Percentiles rank a stretch among this genome's conserved stretches.
Evolutionary conservation across 30 jellyfish, hydroid and myxozoan species (phyloP).

Genomic region (Aurelia aurita complex sp. Pacific): DNA sequence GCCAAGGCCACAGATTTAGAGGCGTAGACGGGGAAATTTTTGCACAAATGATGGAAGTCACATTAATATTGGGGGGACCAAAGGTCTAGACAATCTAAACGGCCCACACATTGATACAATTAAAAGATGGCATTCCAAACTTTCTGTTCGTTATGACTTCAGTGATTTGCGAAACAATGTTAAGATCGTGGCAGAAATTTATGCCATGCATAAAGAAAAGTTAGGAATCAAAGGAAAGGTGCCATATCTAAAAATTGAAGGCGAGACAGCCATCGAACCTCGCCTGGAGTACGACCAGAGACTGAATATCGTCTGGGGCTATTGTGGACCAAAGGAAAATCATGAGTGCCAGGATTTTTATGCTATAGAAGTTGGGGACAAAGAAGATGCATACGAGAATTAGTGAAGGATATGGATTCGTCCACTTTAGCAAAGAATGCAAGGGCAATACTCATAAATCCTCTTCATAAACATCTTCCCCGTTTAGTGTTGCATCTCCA

Average conservation of each 20-base stretch:
- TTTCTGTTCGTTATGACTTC: slow-evolving; percentile 27
- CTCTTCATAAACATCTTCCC: slow-evolving; percentile 33
- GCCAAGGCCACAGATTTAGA: slow-evolving; percentile 23
- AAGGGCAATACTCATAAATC: slow-evolving; percentile 27
- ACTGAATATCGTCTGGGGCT: slow-evolving; percentile 44
- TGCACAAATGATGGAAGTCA: slow-evolving; percentile 40
- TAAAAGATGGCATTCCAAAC: slow-evolving; percentile 45
- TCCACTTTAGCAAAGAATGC: slow-evolving; percentile 46
- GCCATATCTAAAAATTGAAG: slow-evolving; percentile 38
- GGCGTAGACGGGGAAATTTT: slow-evolving; percentile 29
- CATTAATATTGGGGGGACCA: slow-evolving; percentile 38
- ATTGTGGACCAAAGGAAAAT: slow-evolving; percentile 37
- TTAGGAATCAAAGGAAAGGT: slow-evolving; percentile 2
- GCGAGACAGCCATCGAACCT: slow-evolving; percentile 51
- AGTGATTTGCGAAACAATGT: slow-evolving; percentile 2
- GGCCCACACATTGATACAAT: slow-evolving; percentile 49
- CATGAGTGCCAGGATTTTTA: slow-evolving; percentile 33
- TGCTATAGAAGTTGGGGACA: slow-evolving; percentile 34
- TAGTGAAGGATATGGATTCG: slow-evolving; percentile 23
- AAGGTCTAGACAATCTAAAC: slow-evolving; percentile 34
- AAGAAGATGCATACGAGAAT: slow-evolving; percentile 42
- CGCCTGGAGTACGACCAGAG: slow-evolving; percentile 52
- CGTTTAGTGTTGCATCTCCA: slow-evolving; percentile 22
- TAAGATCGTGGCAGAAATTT: slow-evolving; percentile 20
- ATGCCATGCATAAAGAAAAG: slow-evolving; percentile 22